Base-by-base conservation (phyloP, 2,797 vertebrate genomes). In the Steatocranus sp. region DNA sequence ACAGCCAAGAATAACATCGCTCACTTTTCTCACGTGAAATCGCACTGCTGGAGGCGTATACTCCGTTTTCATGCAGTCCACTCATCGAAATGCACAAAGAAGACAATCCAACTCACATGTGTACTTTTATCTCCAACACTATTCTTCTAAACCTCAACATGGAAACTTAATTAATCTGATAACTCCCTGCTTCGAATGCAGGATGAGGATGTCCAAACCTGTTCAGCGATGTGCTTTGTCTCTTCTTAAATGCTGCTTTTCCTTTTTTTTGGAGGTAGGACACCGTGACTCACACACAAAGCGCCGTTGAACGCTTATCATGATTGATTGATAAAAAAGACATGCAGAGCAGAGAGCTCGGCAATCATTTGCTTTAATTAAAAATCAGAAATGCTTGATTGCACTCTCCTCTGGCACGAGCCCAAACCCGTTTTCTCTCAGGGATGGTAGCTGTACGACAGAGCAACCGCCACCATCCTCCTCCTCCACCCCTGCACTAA, bases 351-450 rank as follows among this genome's bases (percentile, higher is more conserved):
- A 54, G 63, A 80, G 83, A 87, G 87, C 85, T 77, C 76, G 80
- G 88, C 83, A 91, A 94, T 94, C 88, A 91, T 93, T 92, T 88
- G 78, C 85, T 92, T 93, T 96, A 95, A 96, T 96, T 94, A 95
- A 95, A 95, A 95, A 90, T 93, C 90, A 88, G 93, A 94, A 94
- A 94, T 92, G 93, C 90, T 86, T 90, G 89, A 93, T 87, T 89
- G 87, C 83, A 86, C 85, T 92, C 81, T 75, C 49, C 80, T 85
- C 81, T 83, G 66, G 82, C 79, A 70, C 82, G 79, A 83, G 25
- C 49, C 82, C 78, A 38, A 70, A 81, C 79, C 51, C 53, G 76
- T 81, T 82, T 79, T 79, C 80, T 77, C 12, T 73, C 41, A 73
- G 41, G 83, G 76, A 79, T 50, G 78, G 76, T 81, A 83, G 25